A percentile compares a stretch with the other conserved stretches of the same genome.
Evolutionary conservation across 92 coral and sea anemone genomes (phyloP).

Genomic region (Umimayanthus chanpuru): DNA sequence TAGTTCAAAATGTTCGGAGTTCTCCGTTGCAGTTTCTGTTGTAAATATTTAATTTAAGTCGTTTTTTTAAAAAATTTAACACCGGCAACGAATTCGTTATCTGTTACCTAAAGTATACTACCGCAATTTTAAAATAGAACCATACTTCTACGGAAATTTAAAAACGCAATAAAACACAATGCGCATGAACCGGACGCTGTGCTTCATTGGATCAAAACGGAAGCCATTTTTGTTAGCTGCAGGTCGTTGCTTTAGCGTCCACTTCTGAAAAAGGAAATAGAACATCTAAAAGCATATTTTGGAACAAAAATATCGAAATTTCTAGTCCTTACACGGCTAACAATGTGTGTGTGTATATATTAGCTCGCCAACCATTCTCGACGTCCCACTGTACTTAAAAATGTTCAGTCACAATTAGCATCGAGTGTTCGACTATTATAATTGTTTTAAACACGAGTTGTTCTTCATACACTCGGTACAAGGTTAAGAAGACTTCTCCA

Average conservation of each 20-base stretch:
- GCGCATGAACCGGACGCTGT: background rate
- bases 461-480: background rate
- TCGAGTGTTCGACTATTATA: background rate
- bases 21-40: background rate
- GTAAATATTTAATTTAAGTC: background rate
- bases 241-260: background rate
- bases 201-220: background rate
- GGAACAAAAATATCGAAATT: background rate
- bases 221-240: background rate
- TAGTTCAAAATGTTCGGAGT: background rate
- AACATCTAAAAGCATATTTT: background rate
- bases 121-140: background rate
- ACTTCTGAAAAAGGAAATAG: background rate
- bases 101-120: background rate
- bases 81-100: background rate
- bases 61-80: background rate
- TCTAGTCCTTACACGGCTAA: background rate
- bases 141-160: background rate
- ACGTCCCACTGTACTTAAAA: too few species aligned
- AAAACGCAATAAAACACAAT: background rate
- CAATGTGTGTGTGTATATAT: background rate
- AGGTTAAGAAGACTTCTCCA: background rate
- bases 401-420: background rate
- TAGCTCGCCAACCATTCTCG: too few species aligned
- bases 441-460: background rate